Base-by-base conservation (phyloP, 1,140 invertebrate genomes). In the Pissodes strobi region DNA sequence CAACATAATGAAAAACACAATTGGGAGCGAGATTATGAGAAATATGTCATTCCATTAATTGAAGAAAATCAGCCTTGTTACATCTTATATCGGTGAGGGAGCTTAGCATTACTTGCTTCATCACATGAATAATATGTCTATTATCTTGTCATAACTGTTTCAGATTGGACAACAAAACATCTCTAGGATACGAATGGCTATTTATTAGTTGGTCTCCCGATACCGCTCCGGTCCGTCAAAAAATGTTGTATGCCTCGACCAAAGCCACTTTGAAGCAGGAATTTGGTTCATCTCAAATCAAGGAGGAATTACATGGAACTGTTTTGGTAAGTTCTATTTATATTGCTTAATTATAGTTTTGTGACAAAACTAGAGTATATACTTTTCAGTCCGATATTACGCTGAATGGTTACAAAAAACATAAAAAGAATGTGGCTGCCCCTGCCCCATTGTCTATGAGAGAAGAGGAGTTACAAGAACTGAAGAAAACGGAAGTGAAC, bases 221-320 rank as follows among this genome's bases (percentile, higher is more conserved):
- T 74, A 86, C 85, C 67, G 90, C 95, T 8, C 86, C 88, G 6
- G 88, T 95, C 2, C 84, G 96, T 64, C 90, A 98, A 73, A 99
- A 99, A 82, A 99, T 99, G 97, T 83, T 99, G 25, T 98, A 98
- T 79, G 97, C 97, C 0, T 98, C 96, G 0, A 99, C 97, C 0
- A 96, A 98, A 82, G 94, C 97, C 1, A 99, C 97, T 1, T 80
- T 99, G 1, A 99, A 98, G 80, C 90, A 89, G 72, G 95, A 98
- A 80, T 99, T 99, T 84, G 95, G 95, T 15, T 87, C 83, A 79
- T 90, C 81, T 57, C 92, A 83, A 77, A 96, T 99, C 65, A 92
- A 92, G 72, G 91, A 96, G 77, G 95, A 98, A 82, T 78, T 95
- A 66, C 94, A 95, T 83, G 93, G 90, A 17, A 94, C 93, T 21